These are phyloP conservation scores for Ploceus nigricollis DNA, from an alignment of 2,113 vertebrate genomes.

Conservation along the genomic window DNA sequence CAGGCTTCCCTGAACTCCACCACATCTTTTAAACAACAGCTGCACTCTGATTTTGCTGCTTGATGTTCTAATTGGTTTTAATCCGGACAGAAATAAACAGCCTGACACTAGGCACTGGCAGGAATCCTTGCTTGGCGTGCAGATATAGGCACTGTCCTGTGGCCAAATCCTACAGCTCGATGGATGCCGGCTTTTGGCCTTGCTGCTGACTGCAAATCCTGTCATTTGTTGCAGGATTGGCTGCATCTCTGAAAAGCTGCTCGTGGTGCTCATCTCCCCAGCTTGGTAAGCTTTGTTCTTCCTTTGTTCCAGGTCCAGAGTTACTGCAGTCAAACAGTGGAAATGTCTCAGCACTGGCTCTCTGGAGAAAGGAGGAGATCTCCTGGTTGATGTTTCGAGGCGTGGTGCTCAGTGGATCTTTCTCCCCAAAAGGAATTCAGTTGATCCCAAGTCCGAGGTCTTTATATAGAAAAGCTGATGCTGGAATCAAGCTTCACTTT, in stretches of 20 bases:
- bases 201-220: slow-evolving; percentile 23
- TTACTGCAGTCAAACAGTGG: neutral
- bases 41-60: neutral
- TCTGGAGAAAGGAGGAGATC: neutral
- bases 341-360: neutral
- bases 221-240: slow-evolving; percentile 55
- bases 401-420: neutral
- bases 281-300: slow-evolving; percentile 30
- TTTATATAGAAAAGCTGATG: neutral
- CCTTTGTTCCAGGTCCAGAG: slow-evolving; percentile 10
- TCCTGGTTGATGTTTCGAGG: neutral
- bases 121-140: slow-evolving; percentile 8
- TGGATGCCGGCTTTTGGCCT: neutral
- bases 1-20: neutral
- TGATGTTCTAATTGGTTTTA: slow-evolving; percentile 31
- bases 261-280: neutral
- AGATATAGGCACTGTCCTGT: neutral
- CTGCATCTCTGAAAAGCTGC: slow-evolving; percentile 9
- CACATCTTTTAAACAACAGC: neutral
- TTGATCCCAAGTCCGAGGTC: neutral
- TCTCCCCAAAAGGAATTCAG: neutral
- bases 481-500: neutral
- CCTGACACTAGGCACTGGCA: slow-evolving; percentile 2
- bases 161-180: slow-evolving; percentile 7
- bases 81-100: neutral